These are phyloP conservation scores for Leptarthrus brevirostris DNA, from an alignment of 2,888 invertebrate genomes.

Conservation along the genomic window DNA sequence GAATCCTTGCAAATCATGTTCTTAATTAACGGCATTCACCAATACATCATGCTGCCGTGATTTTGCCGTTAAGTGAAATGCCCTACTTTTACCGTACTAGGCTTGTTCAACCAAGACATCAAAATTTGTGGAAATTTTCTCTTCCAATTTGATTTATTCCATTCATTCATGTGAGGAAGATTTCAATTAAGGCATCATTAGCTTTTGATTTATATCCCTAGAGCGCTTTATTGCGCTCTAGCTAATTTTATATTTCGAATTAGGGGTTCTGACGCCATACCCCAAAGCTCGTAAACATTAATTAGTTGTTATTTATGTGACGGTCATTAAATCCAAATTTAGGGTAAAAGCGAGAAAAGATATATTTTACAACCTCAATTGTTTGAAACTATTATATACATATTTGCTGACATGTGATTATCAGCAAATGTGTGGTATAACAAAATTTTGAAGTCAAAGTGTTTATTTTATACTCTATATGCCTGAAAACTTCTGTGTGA, in stretches of 20 bases:
- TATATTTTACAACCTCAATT: neutral
- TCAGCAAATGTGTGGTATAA: too few relatives aligned
- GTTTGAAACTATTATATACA: too few relatives aligned
- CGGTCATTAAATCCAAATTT: conserved; percentile 1
- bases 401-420: too few relatives aligned
- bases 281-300: neutral
- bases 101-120: conserved; percentile 30
- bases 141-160: conserved; percentile 37
- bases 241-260: conserved; percentile 3
- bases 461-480: too few relatives aligned
- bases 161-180: conserved; percentile 5
- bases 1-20: conserved; percentile 52
- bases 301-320: conserved; percentile 22
- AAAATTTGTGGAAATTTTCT: conserved; percentile 30
- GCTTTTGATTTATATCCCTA: conserved; percentile 40
- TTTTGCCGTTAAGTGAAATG: neutral
- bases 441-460: too few relatives aligned
- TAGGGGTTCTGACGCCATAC: neutral
- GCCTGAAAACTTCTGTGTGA: too few relatives aligned
- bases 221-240: neutral
- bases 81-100: neutral
- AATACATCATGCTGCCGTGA: conserved; percentile 26
- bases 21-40: conserved; percentile 44
- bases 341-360: neutral
- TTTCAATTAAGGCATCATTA: conserved; percentile 47